phyloP scores from a whole-genome alignment of 2,797 vertebrate genomes.

The Rhodeus uyekii region DNA sequence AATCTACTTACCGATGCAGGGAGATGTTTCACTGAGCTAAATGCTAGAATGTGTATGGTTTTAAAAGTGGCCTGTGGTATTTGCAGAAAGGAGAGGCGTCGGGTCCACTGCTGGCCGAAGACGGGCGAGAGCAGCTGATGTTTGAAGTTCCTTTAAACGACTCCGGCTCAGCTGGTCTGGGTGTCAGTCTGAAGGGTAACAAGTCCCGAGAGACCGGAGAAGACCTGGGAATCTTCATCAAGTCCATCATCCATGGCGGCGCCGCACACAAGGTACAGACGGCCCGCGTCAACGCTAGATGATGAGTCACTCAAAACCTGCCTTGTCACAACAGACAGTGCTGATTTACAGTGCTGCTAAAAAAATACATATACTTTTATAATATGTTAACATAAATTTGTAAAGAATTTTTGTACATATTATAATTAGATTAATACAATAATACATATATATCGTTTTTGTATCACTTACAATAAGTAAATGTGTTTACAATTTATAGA shows the following conservation, averaged over 20 bases:
- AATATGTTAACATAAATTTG: neutral
- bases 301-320: neutral
- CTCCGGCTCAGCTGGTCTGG: constrained; percentile 83
- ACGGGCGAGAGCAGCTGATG: constrained; percentile 79
- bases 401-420: neutral
- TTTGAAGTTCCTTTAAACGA: constrained; percentile 85
- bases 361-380: neutral
- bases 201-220: constrained; percentile 81
- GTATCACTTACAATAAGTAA: too few relatives aligned
- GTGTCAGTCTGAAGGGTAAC: constrained; percentile 86
- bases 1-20: neutral
- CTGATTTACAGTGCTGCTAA: neutral
- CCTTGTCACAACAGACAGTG: neutral
- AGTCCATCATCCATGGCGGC: constrained; percentile 84
- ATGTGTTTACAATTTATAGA: too few relatives aligned
- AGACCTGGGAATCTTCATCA: constrained; percentile 88
- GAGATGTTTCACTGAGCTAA: neutral
- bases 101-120: constrained; percentile 67
- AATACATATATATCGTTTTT: too few relatives aligned
- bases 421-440: neutral
- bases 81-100: constrained; percentile 80
- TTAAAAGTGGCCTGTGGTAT: constrained; percentile 9
- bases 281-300: neutral
- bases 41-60: neutral
- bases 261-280: constrained; percentile 82